Evolutionary conservation across 2,888 invertebrate species (phyloP).

Genomic region (Lasioglossum leucozonium): DNA sequence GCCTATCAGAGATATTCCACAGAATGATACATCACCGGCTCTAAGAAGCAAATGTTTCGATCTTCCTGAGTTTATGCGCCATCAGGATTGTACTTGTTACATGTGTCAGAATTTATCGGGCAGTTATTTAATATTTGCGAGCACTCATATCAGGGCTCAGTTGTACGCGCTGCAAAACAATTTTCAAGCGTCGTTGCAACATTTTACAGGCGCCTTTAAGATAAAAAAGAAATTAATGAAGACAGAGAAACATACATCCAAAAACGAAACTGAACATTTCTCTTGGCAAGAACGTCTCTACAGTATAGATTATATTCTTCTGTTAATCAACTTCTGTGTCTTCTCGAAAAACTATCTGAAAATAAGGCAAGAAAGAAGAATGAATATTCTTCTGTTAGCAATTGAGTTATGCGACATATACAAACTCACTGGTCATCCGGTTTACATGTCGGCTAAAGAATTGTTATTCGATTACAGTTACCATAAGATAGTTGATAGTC

Average conservation of each 20-base stretch:
- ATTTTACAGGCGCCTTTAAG: conserved; percentile 78
- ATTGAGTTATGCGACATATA: conserved; percentile 69
- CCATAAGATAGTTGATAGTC: conserved; percentile 48
- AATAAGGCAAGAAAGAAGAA: conserved; percentile 47
- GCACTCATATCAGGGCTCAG: conserved; percentile 79
- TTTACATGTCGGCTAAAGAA: conserved; percentile 72
- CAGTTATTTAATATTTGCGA: conserved; percentile 75
- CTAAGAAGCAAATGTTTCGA: conserved; percentile 73
- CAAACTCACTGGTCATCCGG: conserved; percentile 74
- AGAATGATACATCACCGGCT: conserved; percentile 76
- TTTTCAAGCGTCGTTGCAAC: conserved; percentile 69
- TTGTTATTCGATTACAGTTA: conserved; percentile 69
- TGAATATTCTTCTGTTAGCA: conserved; percentile 68
- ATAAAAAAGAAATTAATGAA: conserved; percentile 69
- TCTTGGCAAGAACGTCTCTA: conserved; percentile 70
- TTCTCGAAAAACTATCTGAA: conserved; percentile 67
- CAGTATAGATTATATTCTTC: conserved; percentile 73
- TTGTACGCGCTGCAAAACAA: conserved; percentile 75
- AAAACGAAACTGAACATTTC: not conserved
- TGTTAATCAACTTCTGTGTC: conserved; percentile 76
- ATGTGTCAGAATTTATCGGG: conserved; percentile 77
- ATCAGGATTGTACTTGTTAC: conserved; percentile 77
- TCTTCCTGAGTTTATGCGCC: conserved; percentile 75
- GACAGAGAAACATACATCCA: conserved; percentile 16
- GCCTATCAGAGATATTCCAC: conserved; percentile 60